A percentile compares a stretch with the other conserved stretches of the same genome.
phyloP scores from a whole-genome alignment of 2,797 vertebrate species.

The Pelobates cultripes region DNA sequence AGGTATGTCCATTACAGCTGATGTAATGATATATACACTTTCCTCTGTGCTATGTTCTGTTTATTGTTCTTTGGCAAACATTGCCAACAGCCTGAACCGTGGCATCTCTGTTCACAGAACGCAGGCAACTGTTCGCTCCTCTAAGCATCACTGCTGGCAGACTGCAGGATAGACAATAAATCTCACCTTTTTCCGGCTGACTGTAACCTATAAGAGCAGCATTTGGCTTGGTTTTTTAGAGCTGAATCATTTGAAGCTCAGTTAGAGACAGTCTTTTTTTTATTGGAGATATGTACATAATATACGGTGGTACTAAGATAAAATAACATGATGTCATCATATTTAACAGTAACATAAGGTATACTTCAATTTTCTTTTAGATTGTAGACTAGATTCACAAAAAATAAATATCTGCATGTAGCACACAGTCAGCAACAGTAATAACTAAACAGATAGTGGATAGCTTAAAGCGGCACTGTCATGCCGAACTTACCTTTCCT shows the following conservation, averaged over 20 bases:
- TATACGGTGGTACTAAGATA: too few relatives aligned
- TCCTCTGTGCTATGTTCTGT: neutral
- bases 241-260: slow-evolving; percentile 37
- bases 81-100: neutral
- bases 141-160: slow-evolving; percentile 8
- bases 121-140: slow-evolving; percentile 15
- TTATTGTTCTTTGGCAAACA: neutral
- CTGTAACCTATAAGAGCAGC: slow-evolving; percentile 38
- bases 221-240: slow-evolving; percentile 13
- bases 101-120: neutral
- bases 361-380: too few relatives aligned
- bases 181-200: slow-evolving; percentile 4
- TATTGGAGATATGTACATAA: neutral
- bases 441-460: too few relatives aligned
- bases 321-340: too few relatives aligned
- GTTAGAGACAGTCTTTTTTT: slow-evolving; percentile 30
- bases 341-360: too few relatives aligned
- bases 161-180: slow-evolving; percentile 14
- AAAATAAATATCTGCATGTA: too few relatives aligned
- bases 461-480: too few relatives aligned
- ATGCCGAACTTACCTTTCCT: too few relatives aligned
- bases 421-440: too few relatives aligned
- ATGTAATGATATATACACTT: neutral
- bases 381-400: too few relatives aligned
- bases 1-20: neutral